A percentile compares a stretch with the other conserved stretches of the same genome.
phyloP scores from a whole-genome alignment of 2,888 invertebrate species.

The Andrena camellia region DNA sequence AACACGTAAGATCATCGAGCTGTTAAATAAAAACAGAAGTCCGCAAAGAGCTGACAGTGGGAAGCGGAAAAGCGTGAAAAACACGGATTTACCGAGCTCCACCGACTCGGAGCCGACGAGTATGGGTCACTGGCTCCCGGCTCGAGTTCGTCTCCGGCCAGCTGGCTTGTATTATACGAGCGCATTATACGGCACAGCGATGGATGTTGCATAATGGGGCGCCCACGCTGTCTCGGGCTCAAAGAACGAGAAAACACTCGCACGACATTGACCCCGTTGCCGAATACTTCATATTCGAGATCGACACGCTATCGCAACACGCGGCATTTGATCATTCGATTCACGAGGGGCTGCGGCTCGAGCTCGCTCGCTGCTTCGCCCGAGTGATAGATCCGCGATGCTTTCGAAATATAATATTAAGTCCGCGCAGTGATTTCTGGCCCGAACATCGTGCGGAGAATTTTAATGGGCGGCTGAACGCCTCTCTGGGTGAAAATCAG shows the following conservation, averaged over 20 bases:
- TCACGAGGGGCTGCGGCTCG: not conserved
- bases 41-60: slow-evolving; percentile 7
- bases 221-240: not conserved
- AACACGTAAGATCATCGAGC: slow-evolving; percentile 41
- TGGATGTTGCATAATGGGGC: slow-evolving; percentile 50
- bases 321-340: slow-evolving; percentile 39
- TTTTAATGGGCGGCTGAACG: too few relatives aligned
- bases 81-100: slow-evolving; percentile 50
- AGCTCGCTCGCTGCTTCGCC: not conserved
- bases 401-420: not conserved
- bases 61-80: slow-evolving; percentile 39
- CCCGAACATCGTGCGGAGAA: too few relatives aligned
- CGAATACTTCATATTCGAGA: slow-evolving; percentile 50
- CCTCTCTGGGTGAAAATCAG: too few relatives aligned
- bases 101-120: slow-evolving; percentile 16
- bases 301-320: slow-evolving; percentile 23
- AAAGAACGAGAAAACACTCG: slow-evolving; percentile 52
- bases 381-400: not conserved
- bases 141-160: slow-evolving; percentile 39
- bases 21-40: slow-evolving; percentile 44
- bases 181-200: slow-evolving; percentile 22
- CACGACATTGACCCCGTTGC: slow-evolving; percentile 66
- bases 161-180: slow-evolving; percentile 32
- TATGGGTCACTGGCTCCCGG: slow-evolving; percentile 50
- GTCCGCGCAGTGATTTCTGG: too few relatives aligned